A percentile compares a stretch with the other conserved stretches of the same genome.
phyloP scores from a whole-genome alignment of 2,797 vertebrate genomes.

The Trachops cirrhosus region DNA sequence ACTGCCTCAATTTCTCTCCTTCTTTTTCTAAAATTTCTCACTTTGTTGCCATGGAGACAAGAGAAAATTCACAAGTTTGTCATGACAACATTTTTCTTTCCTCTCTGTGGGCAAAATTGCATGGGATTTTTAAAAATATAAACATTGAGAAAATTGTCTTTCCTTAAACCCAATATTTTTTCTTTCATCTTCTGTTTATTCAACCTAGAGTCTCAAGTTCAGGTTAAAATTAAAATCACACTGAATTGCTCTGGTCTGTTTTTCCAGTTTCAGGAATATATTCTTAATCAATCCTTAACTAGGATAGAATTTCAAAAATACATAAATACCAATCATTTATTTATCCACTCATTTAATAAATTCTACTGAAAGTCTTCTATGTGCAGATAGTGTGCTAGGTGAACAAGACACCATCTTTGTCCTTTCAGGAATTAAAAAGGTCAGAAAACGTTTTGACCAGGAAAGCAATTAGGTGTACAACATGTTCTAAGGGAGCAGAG shows the following conservation, averaged over 20 bases:
- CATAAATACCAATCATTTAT: background rate
- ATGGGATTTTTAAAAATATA: background rate
- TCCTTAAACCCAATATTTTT: slow-evolving; percentile 43
- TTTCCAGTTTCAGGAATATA: background rate
- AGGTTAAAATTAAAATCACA: slow-evolving; percentile 52
- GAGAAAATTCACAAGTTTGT: slow-evolving; percentile 22
- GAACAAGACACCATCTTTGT: background rate
- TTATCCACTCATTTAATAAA: background rate
- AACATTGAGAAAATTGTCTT: slow-evolving; percentile 28
- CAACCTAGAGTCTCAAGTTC: background rate
- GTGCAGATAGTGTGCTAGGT: background rate
- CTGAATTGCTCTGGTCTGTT: background rate
- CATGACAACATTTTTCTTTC: background rate
- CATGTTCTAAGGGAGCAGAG: background rate
- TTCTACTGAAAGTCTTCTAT: background rate
- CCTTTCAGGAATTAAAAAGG: background rate
- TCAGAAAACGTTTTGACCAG: background rate
- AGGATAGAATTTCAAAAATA: background rate
- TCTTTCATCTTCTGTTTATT: slow-evolving; percentile 36
- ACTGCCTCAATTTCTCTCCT: background rate
- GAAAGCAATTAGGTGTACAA: background rate
- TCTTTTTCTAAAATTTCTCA: slow-evolving; percentile 32
- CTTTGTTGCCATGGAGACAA: slow-evolving; percentile 38
- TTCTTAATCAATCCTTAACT: background rate
- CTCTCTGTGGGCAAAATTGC: background rate